Evolutionary conservation across 1,140 invertebrate genomes (phyloP).

Genomic region (Lysiphlebus fabarum): DNA sequence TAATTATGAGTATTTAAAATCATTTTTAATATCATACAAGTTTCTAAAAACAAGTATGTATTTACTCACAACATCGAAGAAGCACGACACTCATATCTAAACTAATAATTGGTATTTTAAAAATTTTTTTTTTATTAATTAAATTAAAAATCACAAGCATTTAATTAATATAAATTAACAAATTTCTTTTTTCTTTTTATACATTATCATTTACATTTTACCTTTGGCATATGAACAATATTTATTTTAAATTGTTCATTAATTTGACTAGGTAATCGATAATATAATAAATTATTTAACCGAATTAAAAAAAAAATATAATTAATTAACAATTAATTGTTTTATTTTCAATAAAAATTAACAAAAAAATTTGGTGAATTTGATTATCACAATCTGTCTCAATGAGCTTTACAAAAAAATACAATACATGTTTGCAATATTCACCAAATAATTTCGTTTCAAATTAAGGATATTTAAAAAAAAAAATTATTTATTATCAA

Average conservation of each 20-base stretch:
- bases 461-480: not conserved
- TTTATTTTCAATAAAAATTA: constrained; percentile 18
- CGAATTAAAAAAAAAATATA: constrained; percentile 1
- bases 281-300: not conserved
- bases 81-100: constrained; percentile 54
- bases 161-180: not conserved
- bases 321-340: not conserved
- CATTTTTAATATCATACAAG: constrained; percentile 47
- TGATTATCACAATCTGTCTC: constrained; percentile 55
- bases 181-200: constrained; percentile 2
- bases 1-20: constrained; percentile 49
- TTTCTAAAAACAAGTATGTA: constrained; percentile 53
- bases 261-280: too few relatives aligned
- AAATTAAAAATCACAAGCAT: not conserved
- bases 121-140: constrained; percentile 6
- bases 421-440: constrained; percentile 49
- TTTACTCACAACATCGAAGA: constrained; percentile 55
- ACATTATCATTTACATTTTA: too few relatives aligned
- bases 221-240: too few relatives aligned
- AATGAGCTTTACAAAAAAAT: constrained; percentile 54
- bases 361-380: constrained; percentile 42
- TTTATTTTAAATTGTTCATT: too few relatives aligned
- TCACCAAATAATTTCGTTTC: not conserved
- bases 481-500: not conserved
- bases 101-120: constrained; percentile 46